Base-by-base conservation (phyloP, 2,888 invertebrate genomes). In the Eulithis prunata region DNA sequence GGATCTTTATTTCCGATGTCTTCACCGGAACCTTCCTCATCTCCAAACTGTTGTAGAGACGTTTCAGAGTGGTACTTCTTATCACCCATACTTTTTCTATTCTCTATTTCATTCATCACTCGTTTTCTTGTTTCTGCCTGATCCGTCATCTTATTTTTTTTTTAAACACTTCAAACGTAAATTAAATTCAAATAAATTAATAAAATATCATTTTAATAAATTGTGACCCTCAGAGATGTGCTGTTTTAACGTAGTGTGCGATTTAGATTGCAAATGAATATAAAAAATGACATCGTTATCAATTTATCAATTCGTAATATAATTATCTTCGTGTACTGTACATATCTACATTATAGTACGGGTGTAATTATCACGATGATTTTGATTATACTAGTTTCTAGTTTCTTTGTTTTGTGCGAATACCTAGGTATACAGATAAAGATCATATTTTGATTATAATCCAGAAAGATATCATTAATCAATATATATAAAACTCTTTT, bases 41-140 rank as follows among this genome's bases (percentile, higher is more conserved):
- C 88, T 41, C 78, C 86, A 63, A 78, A 87, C 57, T 90, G 81
- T 61, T 91, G 90, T 13, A 92, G 75, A 3, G 91, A 90, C 1
- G 90, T 84, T 68, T 93, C 93, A 2, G 93, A 93, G 72, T 92
- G 91, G 70, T 86, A 91, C 62, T 88, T 89, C 72, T 91, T 91
- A 57, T 86, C 85, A 55, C 91, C 91, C 71, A 91, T 55, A 61
- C 83, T 84, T 60, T 81, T 87, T 62, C 86, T 86, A 68, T 86
- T 88, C 60, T 78, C 71, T 65, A 89, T 85, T 77, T 89, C 89
- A 14, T 88, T 84, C 62, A 88, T 69, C 62, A 88, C 75, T 71
- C 87, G 83, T 61, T 83, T 83, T 47, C 69, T 83, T 0, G 63
- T 64, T 66, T 70, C 70, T 57, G 77, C 78, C 63, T 78, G 72